A percentile compares a stretch with the other conserved stretches of the same genome.
These are phyloP conservation scores for Petrosia ficiformis DNA, from an alignment of 37 sponge, comb jelly and placozoan genomes.

Conservation along the genomic window DNA sequence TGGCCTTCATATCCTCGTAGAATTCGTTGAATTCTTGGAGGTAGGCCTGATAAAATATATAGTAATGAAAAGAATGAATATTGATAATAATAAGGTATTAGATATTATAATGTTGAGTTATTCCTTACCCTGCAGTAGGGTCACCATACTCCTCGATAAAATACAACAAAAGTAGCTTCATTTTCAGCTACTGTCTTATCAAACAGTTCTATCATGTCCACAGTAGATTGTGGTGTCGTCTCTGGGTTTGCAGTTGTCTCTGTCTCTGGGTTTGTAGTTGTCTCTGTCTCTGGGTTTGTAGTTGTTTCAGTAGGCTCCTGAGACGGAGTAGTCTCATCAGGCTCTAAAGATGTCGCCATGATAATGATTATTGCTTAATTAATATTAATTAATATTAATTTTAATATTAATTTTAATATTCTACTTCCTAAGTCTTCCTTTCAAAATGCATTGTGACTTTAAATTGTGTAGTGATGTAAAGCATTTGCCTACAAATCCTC, in stretches of 20 bases:
- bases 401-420: too few species aligned
- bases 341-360: too few species aligned
- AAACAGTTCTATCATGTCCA: constrained; percentile 60
- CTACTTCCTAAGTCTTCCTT: too few species aligned
- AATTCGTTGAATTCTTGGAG: constrained; percentile 81
- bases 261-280: not conserved
- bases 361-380: too few species aligned
- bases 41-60: constrained; percentile 54
- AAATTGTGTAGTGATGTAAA: too few species aligned
- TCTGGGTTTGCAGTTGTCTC: not conserved
- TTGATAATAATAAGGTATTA: not conserved
- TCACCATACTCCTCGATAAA: constrained; percentile 89
- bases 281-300: not conserved
- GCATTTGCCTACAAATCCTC: too few species aligned
- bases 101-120: not conserved
- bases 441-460: too few species aligned
- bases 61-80: not conserved
- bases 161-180: constrained; percentile 71
- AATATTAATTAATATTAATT: too few species aligned
- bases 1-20: constrained; percentile 68
- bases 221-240: constrained; percentile 5
- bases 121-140: constrained; percentile 84
- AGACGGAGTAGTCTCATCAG: too few species aligned
- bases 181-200: constrained; percentile 44
- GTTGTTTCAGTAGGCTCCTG: not conserved